Conservation (phyloP, 2,113 vertebrate genomes). For the Bagarius yarrelli region DNA sequence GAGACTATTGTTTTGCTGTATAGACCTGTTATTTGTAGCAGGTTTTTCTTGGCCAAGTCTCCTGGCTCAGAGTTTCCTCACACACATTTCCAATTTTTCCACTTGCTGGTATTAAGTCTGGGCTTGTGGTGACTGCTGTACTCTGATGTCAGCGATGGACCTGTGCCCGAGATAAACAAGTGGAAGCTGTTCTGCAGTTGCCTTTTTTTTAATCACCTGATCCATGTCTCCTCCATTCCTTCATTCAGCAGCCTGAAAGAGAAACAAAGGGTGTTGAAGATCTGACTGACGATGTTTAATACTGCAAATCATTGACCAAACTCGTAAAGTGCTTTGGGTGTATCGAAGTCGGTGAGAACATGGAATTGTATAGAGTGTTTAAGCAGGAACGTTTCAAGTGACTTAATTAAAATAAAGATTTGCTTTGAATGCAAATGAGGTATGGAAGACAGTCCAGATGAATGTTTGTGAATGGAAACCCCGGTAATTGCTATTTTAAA, state of each 20-base stretch:
- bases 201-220: neutral
- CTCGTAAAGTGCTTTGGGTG: no score
- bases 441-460: no score
- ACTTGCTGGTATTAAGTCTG: neutral
- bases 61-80: neutral
- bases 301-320: no score
- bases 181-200: neutral
- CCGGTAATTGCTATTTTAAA: neutral
- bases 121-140: neutral
- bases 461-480: no score
- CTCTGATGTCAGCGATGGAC: neutral
- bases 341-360: no score
- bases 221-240: neutral
- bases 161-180: neutral
- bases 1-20: neutral
- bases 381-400: no score
- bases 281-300: no score
- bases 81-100: neutral
- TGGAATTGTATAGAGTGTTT: no score
- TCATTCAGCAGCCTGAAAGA: neutral
- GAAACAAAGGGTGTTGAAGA: no score
- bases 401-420: no score
- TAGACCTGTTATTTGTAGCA: slow-evolving; percentile 27
- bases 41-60: neutral
- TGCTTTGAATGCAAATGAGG: no score